Base-by-base conservation (phyloP, 2,888 invertebrate genomes). In the Kuschelorhynchus macadamiae region DNA sequence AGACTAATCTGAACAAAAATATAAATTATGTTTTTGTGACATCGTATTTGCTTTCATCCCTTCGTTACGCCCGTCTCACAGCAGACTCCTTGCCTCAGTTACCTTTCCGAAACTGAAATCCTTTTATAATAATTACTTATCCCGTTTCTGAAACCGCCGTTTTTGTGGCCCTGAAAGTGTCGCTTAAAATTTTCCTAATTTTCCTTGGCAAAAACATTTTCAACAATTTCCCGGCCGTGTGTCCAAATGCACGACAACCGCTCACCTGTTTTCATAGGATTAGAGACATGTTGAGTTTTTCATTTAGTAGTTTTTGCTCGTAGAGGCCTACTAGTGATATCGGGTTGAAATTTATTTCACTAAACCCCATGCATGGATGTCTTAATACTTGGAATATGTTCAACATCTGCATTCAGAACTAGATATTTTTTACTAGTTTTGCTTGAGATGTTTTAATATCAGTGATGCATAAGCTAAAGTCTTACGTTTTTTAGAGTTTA, bases 121-220 rank as follows among this genome's bases (percentile, higher is more conserved):
- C 65, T 65, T 46, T 65, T 57, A 65, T 57, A 65, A 65, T 65
- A 65, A 65, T 65, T 65, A 57, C 47, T 56, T 64, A 64, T 64
- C 64, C 65, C 52, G 32, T 36, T 57, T 57, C 52, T 14, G 36
- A 50, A 63, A 55, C 55, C 49, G 30, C 39, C 32, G 65, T 65
- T 65, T 65, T 65, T 65, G 65, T 57, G 39, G 50, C 17, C 16
- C 16, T 9, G 21, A 14, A 52, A 30, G 36, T 50, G 60, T 61
- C 65, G 57, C 55, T 49, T 33, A 52, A 52, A 66, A 66, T 50
- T 66, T 66, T 66, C 60, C 60, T 66, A 66, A 66, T 66, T 66
- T 66, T 60, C 42, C 52, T 53, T 50, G 44, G 66, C 66, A 66
- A 66, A 66, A 66, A 66, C 52, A 46, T 30, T 55, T 55, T 9